Evolutionary conservation across 2,888 invertebrate species (phyloP), one percentile per base, ranked within the genome.

Genomic region (Actias luna): DNA sequence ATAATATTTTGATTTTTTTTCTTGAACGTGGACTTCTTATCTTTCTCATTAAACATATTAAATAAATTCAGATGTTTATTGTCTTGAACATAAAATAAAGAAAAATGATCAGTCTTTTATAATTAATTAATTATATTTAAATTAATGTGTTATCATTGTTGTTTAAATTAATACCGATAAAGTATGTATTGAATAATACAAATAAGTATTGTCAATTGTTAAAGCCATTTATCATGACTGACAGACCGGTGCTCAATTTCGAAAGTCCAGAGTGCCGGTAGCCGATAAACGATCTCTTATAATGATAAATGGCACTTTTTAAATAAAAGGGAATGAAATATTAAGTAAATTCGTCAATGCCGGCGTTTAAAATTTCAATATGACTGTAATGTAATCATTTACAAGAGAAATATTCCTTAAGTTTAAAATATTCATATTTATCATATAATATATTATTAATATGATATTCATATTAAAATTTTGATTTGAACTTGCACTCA

Each of bases 161-260:
- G n/a, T n/a, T n/a, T 2, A 46, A 25, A 46, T 46, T 46, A 25
- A 22, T 46, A 22, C 1, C 22, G 42, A 70, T 71, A 74, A 58
- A 31, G 46, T 5, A 22, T 57, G 57, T 29, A 39, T 39, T 29
- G 27, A 25, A n/a, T 29, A 61, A 61, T 39, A 57, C 31, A 58
- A 57, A 29, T 58, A n/a, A 36, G 58, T 42, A 22, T 31, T 58
- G 61, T 57, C 58, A 58, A 42, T 61, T 39, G 57, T 22, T 57
- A 42, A 39, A 27, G 77, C 79, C 79, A 78, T 76, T 76, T 68
- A 66, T 69, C 68, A 70, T 69, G 16, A 29, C 5, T 16, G 29
- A 72, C 74, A 84, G 80, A 78, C 86, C 82, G 83, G 84, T 83
- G 81, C 75, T 73, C 72, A 75, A 71, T 86, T 87, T 86, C 78